Evolutionary conservation across 1,140 invertebrate species (phyloP).

Genomic region (Antheraea pernyi): DNA sequence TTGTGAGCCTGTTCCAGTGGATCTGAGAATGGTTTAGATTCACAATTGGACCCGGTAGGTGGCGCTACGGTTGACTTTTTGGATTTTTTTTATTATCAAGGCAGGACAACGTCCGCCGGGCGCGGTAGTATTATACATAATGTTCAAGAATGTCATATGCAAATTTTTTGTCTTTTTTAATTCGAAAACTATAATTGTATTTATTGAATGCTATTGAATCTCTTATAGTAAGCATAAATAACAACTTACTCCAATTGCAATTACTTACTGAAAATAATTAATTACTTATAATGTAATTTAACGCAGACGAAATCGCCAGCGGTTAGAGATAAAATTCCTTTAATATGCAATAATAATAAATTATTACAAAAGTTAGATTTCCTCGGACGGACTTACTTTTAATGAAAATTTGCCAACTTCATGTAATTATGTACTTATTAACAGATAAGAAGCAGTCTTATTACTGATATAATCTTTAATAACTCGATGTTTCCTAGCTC

Average conservation of each 20-base stretch:
- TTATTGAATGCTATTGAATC: no score
- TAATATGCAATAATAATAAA: neutral
- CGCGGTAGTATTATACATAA: no score
- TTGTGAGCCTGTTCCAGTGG: no score
- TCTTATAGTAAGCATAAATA: neutral
- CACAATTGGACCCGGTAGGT: no score
- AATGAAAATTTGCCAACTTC: neutral
- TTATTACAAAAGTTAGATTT: constrained; percentile 4
- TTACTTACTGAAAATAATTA: neutral
- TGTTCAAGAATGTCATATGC: no score
- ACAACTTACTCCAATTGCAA: neutral
- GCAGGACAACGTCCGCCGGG: no score
- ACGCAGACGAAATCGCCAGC: neutral
- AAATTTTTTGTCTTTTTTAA: no score
- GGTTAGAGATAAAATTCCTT: neutral
- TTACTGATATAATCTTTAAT: neutral
- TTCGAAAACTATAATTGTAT: no score
- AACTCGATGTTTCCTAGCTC: neutral
- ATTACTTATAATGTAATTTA: no score
- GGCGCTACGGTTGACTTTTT: no score
- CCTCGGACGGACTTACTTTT: neutral
- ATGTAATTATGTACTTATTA: neutral
- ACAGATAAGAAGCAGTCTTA: neutral
- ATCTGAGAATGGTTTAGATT: no score
- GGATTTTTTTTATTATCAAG: no score